phyloP scores from a whole-genome alignment of 2,888 invertebrate species.

The Scaptomyza polygonia region DNA sequence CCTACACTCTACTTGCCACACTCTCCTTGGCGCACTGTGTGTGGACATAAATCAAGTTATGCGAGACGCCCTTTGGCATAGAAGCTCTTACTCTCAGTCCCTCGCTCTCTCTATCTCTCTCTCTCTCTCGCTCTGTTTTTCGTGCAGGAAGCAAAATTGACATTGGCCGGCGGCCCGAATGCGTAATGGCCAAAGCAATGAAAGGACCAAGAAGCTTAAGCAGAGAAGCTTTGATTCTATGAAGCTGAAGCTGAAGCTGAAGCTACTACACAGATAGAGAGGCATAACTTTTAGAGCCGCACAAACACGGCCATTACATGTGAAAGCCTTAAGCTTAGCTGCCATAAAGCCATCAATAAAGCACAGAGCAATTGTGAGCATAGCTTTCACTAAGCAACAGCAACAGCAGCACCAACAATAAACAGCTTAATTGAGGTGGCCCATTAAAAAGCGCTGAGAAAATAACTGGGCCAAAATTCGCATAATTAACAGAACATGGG shows the following conservation, averaged over 20 bases:
- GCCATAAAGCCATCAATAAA: conserved; percentile 72
- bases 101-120: neutral
- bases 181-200: conserved; percentile 16
- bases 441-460: conserved; percentile 67
- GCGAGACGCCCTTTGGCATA: conserved; percentile 40
- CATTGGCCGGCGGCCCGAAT: conserved; percentile 30
- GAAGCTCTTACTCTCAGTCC: conserved; percentile 4
- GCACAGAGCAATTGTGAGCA: conserved; percentile 46
- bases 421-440: conserved; percentile 7
- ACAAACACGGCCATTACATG: conserved; percentile 75
- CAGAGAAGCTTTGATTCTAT: neutral
- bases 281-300: conserved; percentile 69
- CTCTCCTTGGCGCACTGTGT: neutral
- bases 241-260: conserved; percentile 13
- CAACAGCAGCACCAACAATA: neutral
- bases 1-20: neutral
- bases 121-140: neutral
- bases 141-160: conserved; percentile 39
- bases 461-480: conserved; percentile 72
- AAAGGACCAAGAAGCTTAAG: conserved; percentile 4
- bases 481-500: conserved; percentile 67
- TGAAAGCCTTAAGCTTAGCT: conserved; percentile 61
- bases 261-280: conserved; percentile 24
- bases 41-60: conserved; percentile 52
- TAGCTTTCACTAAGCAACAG: conserved; percentile 18